A percentile compares a stretch with the other conserved stretches of the same genome.
Conservation (phyloP, 2,888 invertebrate genomes). For the Pristionchus maxplancki region DNA sequence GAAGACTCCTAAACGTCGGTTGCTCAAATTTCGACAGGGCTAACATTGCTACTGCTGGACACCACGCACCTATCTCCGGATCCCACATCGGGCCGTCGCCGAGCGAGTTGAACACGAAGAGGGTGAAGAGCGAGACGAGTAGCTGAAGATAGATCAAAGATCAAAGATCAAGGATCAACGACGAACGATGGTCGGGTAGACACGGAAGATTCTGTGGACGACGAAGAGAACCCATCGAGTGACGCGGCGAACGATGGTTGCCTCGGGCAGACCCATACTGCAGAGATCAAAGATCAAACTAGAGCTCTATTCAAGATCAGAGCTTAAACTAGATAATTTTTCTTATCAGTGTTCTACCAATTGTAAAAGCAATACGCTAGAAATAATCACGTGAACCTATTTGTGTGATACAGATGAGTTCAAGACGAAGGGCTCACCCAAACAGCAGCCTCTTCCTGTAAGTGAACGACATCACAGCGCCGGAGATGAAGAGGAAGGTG, state of each 20-base stretch:
- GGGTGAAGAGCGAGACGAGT: slow-evolving; percentile 55
- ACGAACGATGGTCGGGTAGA: slow-evolving; percentile 36
- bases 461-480: slow-evolving; percentile 61
- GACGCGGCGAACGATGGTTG: not conserved
- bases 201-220: slow-evolving; percentile 47
- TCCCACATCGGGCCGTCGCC: slow-evolving; percentile 64
- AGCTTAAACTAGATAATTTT: no score
- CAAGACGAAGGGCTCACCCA: not conserved
- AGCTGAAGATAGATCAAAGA: not conserved
- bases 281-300: not conserved
- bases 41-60: not conserved
- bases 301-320: no score
- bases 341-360: no score
- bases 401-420: no score
- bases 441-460: slow-evolving; percentile 50
- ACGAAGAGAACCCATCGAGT: slow-evolving; percentile 46
- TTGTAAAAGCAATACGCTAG: no score
- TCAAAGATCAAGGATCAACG: slow-evolving; percentile 30
- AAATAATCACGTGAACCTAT: no score
- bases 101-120: slow-evolving; percentile 57
- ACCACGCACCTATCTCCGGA: slow-evolving; percentile 12
- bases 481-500: slow-evolving; percentile 68
- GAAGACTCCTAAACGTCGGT: slow-evolving; percentile 59
- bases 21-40: not conserved
- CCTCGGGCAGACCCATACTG: slow-evolving; percentile 9